These are phyloP conservation scores for Glareola pratincola DNA, from an alignment of 2,113 vertebrate genomes.

Conservation along the genomic window DNA sequence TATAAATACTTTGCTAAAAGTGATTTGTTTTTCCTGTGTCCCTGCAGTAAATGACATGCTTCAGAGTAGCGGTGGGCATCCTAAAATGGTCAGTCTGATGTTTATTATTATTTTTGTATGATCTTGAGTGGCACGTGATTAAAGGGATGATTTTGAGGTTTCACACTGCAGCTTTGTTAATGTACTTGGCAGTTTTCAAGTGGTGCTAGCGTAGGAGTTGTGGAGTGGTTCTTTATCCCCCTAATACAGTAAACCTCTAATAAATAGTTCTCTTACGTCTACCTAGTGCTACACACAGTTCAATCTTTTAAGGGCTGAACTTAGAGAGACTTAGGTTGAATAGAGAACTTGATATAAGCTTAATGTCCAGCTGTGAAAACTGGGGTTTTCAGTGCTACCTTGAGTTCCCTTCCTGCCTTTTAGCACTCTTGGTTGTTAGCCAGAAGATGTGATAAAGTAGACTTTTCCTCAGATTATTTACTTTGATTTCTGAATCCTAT, in stretches of 20 bases:
- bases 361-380: neutral
- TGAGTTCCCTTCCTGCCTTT: neutral
- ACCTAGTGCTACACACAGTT: neutral
- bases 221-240: neutral
- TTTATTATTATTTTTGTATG: neutral
- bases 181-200: slow-evolving; percentile 24
- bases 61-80: neutral
- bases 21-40: neutral
- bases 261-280: neutral
- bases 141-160: slow-evolving; percentile 14
- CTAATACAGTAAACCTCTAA: neutral
- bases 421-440: neutral
- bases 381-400: neutral
- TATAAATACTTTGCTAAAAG: neutral
- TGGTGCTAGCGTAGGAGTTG: neutral
- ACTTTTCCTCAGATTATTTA: neutral
- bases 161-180: neutral
- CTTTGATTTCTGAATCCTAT: neutral
- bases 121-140: slow-evolving; percentile 25
- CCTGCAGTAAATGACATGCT: neutral
- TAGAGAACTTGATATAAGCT: neutral
- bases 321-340: neutral
- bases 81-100: neutral
- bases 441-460: neutral
- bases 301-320: neutral